These are phyloP conservation scores for Forbesichthys agassizii DNA, from an alignment of 2,113 vertebrate genomes.

Conservation along the genomic window DNA sequence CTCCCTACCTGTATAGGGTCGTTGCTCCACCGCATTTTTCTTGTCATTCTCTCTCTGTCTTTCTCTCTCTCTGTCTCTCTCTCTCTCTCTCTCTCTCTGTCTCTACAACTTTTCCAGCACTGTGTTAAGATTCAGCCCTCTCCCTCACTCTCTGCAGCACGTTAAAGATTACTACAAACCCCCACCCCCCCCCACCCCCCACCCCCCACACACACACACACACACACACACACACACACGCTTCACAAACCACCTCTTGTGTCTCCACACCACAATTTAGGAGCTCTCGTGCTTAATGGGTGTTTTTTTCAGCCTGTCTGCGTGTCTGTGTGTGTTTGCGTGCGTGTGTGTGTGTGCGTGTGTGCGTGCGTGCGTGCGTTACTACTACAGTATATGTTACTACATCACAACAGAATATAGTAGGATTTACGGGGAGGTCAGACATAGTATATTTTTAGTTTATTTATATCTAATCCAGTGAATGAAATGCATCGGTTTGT, in stretches of 20 bases:
- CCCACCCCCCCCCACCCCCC: neutral
- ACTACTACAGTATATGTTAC: too few relatives aligned
- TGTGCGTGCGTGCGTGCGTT: too few relatives aligned
- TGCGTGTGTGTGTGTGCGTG: too few relatives aligned
- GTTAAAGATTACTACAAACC: conserved; percentile 26
- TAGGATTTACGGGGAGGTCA: too few relatives aligned
- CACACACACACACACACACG: neutral
- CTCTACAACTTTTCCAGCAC: neutral
- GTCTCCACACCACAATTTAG: neutral
- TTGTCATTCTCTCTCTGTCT: conserved; percentile 14
- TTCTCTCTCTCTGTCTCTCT: conserved; percentile 24
- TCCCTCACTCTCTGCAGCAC: conserved; percentile 27
- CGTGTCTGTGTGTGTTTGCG: too few relatives aligned
- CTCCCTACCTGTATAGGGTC: conserved; percentile 53
- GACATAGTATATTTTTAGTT: too few relatives aligned
- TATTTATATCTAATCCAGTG: too few relatives aligned
- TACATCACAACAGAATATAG: too few relatives aligned
- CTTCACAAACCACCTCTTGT: conserved; percentile 2
- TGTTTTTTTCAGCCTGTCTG: too few relatives aligned
- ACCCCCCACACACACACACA: too few relatives aligned
- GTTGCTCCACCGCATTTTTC: conserved; percentile 65
- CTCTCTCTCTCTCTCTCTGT: conserved; percentile 17
- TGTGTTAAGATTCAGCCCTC: neutral
- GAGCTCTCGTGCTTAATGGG: too few relatives aligned
- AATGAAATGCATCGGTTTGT: too few relatives aligned